Base-by-base conservation (phyloP, 2,797 vertebrate genomes). In the Microchirus variegatus region DNA sequence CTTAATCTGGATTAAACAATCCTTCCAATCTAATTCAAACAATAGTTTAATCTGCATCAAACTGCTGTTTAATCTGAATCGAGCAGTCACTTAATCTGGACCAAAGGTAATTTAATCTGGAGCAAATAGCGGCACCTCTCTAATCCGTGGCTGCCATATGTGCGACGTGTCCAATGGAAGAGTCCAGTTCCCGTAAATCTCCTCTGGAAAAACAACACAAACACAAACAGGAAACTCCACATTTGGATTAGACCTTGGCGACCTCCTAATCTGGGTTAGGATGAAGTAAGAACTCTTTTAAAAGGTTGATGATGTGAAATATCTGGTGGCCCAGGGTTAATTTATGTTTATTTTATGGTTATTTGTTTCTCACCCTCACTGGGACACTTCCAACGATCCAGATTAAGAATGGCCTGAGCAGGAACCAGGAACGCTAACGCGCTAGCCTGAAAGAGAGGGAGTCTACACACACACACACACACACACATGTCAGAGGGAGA, bases 361-460 rank as follows among this genome's bases (percentile, higher is more conserved):
- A n/a, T n/a, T n/a, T n/a, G n/a, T n/a, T n/a, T 35, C 75, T 80
- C 89, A 97, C 97, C 96, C 67, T 97, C 94, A 1, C 90, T 73
- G 0, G 97, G 97, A 76, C 97, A 98, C 63, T 59, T 94, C 97
- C 97, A 99, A 67, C 93, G 95, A 36, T 99, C 97, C 77, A 99
- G 88, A 16, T 93, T 72, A 58, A 99, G 89, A 70, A 99, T 97
- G 22, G 96, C 94, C 82, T 96, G 96, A 59, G 95, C 97, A 0
- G 97, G 97, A 71, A 98, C 90, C 3, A 98, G 90, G 90, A 98
- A 99, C 0, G 97, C 96, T 67, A 98, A 91, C 0, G 97, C 97
- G 0, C 96, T 98, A 15, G 97, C 97, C 88, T 99, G 97, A 84
- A 99, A 99, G 51, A 99, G 89, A 12, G 97, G 97, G 57, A 99